Evolutionary conservation across 2,113 vertebrate genomes (phyloP).

Genomic region (Oreochromis tanganicae): DNA sequence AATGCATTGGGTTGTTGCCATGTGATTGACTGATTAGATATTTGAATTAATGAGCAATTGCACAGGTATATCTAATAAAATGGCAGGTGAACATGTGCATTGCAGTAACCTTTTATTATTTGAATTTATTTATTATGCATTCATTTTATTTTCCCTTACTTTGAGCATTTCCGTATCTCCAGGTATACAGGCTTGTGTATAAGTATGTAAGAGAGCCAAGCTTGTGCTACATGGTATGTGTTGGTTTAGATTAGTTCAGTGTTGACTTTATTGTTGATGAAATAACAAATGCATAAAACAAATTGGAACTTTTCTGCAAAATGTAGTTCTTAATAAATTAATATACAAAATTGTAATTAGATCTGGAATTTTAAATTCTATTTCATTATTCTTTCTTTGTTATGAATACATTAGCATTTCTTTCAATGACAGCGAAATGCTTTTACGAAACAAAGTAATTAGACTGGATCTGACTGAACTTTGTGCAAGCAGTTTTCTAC

Average conservation of each 20-base stretch:
- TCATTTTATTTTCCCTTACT: background rate
- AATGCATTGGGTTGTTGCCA: background rate
- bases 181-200: background rate
- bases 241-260: background rate
- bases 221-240: background rate
- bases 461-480: background rate
- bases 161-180: background rate
- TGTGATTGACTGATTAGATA: background rate
- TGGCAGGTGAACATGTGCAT: background rate
- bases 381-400: background rate
- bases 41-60: background rate
- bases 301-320: background rate
- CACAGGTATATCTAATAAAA: background rate
- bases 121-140: background rate
- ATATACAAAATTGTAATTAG: background rate
- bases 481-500: background rate
- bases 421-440: background rate
- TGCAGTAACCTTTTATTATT: background rate
- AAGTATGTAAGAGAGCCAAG: background rate
- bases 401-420: background rate
- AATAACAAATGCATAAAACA: constrained; percentile 13
- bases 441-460: background rate
- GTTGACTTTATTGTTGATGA: constrained; percentile 12
- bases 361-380: background rate
- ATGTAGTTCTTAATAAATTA: background rate